Conservation (phyloP, 2,113 vertebrate genomes). For the Aldabrachelys gigantea region DNA sequence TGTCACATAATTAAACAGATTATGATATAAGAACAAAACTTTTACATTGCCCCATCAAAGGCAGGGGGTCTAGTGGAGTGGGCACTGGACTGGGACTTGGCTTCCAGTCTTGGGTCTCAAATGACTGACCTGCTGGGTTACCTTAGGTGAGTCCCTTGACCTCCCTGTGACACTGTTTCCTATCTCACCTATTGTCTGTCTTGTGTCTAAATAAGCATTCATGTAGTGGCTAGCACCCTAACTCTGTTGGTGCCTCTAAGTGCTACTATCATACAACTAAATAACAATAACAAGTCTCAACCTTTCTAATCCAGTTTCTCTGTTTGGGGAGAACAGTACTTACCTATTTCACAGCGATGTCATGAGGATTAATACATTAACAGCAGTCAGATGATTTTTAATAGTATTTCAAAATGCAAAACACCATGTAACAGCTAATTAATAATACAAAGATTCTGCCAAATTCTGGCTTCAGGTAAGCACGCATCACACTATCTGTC, state of each 20-base stretch:
- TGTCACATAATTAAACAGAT: background rate
- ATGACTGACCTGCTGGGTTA: fast-evolving
- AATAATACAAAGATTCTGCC: background rate
- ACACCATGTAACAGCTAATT: background rate
- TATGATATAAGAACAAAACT: background rate
- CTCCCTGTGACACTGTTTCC: fast-evolving
- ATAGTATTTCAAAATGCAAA: background rate
- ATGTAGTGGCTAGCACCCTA: background rate
- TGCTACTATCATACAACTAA: background rate
- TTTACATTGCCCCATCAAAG: background rate
- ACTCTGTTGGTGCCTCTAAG: background rate
- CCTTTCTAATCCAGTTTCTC: background rate
- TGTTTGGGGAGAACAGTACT: background rate
- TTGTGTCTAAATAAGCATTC: background rate
- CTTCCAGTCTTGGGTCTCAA: fast-evolving
- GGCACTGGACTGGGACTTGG: background rate
- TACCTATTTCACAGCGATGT: background rate
- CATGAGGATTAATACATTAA: background rate
- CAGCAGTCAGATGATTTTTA: background rate
- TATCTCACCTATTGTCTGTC: background rate
- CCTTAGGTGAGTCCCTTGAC: fast-evolving
- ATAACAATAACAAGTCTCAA: background rate
- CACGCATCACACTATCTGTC: background rate
- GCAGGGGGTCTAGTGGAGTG: too few relatives aligned
- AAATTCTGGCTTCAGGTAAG: background rate